Evolutionary conservation across 2,888 invertebrate species (phyloP).

Genomic region (Hoplodrina ambigua): DNA sequence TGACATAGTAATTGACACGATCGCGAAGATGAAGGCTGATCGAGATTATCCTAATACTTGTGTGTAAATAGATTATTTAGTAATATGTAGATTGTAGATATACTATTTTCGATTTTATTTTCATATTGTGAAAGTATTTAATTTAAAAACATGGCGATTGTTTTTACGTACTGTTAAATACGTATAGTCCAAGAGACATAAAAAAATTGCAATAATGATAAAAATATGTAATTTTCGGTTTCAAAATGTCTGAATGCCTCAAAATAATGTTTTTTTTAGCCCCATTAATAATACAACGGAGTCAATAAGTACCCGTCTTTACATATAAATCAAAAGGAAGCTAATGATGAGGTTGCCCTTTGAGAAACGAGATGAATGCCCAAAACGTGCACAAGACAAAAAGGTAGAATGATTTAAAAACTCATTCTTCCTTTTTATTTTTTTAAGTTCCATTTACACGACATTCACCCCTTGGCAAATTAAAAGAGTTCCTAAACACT

Average conservation of each 20-base stretch:
- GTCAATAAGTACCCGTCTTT: background rate
- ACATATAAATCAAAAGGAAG: background rate
- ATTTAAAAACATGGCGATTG: background rate
- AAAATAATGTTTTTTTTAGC: too few relatives aligned
- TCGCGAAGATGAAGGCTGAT: conserved; percentile 35
- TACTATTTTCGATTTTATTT: too few relatives aligned
- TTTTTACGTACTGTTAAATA: too few relatives aligned
- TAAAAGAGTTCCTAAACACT: conserved; percentile 14
- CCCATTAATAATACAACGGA: background rate
- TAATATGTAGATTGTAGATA: background rate
- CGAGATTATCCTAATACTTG: conserved; percentile 14
- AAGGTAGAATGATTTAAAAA: background rate
- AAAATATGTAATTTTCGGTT: too few relatives aligned
- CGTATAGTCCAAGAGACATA: too few relatives aligned
- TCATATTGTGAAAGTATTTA: background rate
- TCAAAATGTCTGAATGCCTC: background rate
- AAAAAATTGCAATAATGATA: too few relatives aligned
- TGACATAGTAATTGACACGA: conserved; percentile 69
- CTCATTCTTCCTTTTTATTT: background rate
- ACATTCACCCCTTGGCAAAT: conserved; percentile 3
- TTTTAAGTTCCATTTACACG: conserved; percentile 1
- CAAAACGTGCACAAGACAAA: conserved; percentile 25
- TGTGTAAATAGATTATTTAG: conserved; percentile 11
- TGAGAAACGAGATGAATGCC: conserved; percentile 18
- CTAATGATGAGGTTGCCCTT: background rate